Evolutionary conservation across 1,140 invertebrate genomes (phyloP), one percentile per base, ranked within the genome.

Genomic region (Drosophila pachea): DNA sequence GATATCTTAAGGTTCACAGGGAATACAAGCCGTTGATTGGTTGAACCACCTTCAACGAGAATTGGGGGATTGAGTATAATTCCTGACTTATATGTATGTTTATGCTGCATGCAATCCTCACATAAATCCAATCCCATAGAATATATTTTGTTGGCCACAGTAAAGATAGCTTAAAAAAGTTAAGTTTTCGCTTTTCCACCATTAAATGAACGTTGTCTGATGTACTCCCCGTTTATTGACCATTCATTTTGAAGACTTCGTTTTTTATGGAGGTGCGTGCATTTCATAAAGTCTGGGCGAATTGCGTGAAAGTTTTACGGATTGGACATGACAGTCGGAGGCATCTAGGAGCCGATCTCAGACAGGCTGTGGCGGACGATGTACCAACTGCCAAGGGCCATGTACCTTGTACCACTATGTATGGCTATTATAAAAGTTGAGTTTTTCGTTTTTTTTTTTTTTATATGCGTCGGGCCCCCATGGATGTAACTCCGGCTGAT

Each of bases 241-340:
- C 65, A 62, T 61, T 48, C 12, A 38, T 31, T 45, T 60, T 38
- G 33, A 45, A 61, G 55, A 47, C 55, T 33, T 47, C 16, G 3
- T 32, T 59, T 68, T 59, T 68, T 76, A 70, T 71, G 74, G 45
- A 56, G 42, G 36, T 48, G 33, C 66, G 68, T 81, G 66, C 65
- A 71, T 74, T 82, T 68, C 70, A 74, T 82, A 71, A 82, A 82
- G 70, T 81, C 71, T 53, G 76, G 62, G 70, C 63, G 77, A 81
- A 82, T 81, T 77, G 78, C 71, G 82, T 71, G 45, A 77, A 82
- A 82, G 63, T 82, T 77, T 76, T 72, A 63, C 55, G 71, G 74
- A 77, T 72, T 82, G 68, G 68, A 82, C 71, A 74, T 74, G 78
- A 72, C 78, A 72, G 63, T 82, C 77, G 74, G 35, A 63, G 38